Percentiles rank a stretch among this genome's conserved stretches.
phyloP scores from a whole-genome alignment of 2,888 invertebrate genomes.

The Eurois occulta region DNA sequence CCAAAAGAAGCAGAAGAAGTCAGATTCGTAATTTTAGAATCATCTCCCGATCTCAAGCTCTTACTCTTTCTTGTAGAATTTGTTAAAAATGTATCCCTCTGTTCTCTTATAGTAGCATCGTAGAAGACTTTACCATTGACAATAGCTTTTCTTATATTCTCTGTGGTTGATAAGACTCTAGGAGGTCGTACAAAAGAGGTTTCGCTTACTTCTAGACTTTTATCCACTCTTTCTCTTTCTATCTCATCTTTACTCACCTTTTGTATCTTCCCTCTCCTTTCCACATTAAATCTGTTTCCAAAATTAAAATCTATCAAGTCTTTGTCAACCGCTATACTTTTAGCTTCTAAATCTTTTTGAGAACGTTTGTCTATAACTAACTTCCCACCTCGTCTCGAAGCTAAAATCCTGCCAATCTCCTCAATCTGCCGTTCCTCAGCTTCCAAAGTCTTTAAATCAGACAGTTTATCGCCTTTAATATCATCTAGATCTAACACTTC shows the following conservation, averaged over 20 bases:
- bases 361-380: conserved; percentile 84
- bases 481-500: conserved; percentile 88
- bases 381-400: conserved; percentile 83
- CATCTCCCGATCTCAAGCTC: conserved; percentile 66
- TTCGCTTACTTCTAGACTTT: conserved; percentile 87
- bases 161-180: conserved; percentile 83
- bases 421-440: conserved; percentile 89
- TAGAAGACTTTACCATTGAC: conserved; percentile 88
- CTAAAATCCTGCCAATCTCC: conserved; percentile 86
- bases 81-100: conserved; percentile 75
- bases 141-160: conserved; percentile 85
- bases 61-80: conserved; percentile 78
- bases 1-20: conserved; percentile 74
- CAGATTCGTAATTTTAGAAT: conserved; percentile 74
- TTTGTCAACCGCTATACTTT: conserved; percentile 83
- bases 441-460: conserved; percentile 84
- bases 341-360: conserved; percentile 83
- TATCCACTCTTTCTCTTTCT: conserved; percentile 81
- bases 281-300: conserved; percentile 82
- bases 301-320: conserved; percentile 83
- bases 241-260: conserved; percentile 87
- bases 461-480: conserved; percentile 79
- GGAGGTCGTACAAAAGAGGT: conserved; percentile 86
- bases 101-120: conserved; percentile 86
- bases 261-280: conserved; percentile 83